Evolutionary conservation across 2,113 vertebrate species (phyloP).

Genomic region (Calcarius ornatus): DNA sequence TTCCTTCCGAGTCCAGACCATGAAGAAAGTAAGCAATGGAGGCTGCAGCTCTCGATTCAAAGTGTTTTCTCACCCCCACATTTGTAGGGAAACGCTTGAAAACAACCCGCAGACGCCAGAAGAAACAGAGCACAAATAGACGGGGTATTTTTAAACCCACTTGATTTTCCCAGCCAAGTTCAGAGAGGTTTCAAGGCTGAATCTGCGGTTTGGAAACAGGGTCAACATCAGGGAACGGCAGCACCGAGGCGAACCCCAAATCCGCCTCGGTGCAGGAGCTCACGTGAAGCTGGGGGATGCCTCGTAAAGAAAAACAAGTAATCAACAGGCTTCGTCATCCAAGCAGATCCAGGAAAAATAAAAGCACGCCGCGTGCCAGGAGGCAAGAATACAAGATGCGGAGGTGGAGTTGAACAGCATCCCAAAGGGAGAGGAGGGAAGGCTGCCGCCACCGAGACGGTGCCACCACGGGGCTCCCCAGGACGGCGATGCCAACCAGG

Average conservation of each 20-base stretch:
- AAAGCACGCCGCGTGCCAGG: slow-evolving; percentile 52
- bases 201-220: not conserved
- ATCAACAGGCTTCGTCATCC: slow-evolving; percentile 59
- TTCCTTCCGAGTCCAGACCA: not conserved
- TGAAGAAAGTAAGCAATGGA: not conserved
- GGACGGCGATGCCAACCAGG: not conserved
- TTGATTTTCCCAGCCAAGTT: slow-evolving; percentile 17
- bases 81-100: slow-evolving; percentile 46
- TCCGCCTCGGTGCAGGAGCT: not conserved
- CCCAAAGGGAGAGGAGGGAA: slow-evolving; percentile 57
- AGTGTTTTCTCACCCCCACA: slow-evolving; percentile 22
- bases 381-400: slow-evolving; percentile 61
- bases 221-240: not conserved
- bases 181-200: not conserved
- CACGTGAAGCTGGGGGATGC: not conserved
- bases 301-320: slow-evolving; percentile 34
- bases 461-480: not conserved
- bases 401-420: slow-evolving; percentile 66
- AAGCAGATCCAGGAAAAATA: slow-evolving; percentile 62
- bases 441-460: not conserved
- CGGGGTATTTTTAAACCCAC: slow-evolving; percentile 41
- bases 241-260: not conserved
- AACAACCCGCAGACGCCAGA: slow-evolving; percentile 53
- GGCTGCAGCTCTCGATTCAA: not conserved
- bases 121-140: slow-evolving; percentile 52